These are phyloP conservation scores for Drosophila ohnishii DNA, from an alignment of 1,140 invertebrate species.

Conservation along the genomic window DNA sequence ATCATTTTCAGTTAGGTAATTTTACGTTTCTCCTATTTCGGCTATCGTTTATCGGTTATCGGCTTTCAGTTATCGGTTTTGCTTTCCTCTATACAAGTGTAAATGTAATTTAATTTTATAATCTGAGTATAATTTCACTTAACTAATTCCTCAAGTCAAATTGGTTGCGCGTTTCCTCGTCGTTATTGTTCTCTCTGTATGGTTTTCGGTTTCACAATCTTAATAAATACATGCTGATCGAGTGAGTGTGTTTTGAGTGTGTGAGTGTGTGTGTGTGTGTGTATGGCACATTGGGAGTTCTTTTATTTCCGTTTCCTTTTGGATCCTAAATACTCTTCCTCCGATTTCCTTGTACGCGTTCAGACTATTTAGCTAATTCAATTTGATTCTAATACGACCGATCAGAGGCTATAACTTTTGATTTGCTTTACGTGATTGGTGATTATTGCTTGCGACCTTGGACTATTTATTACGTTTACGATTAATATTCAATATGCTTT, in stretches of 20 bases:
- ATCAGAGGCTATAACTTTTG: constrained; percentile 47
- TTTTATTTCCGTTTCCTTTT: constrained; percentile 7
- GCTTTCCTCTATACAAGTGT: constrained; percentile 31
- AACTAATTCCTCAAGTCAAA: constrained; percentile 47
- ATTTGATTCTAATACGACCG: constrained; percentile 30
- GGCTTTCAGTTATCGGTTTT: constrained; percentile 21
- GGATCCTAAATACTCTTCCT: constrained; percentile 2
- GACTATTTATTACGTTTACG: constrained; percentile 45
- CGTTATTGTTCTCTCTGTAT: constrained; percentile 57
- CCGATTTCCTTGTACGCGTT: constrained; percentile 47
- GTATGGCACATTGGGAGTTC: constrained; percentile 70
- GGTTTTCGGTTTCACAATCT: constrained; percentile 40
- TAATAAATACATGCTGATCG: constrained; percentile 32
- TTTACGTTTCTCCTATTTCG: constrained; percentile 33
- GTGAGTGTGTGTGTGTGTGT: constrained; percentile 34
- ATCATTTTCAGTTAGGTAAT: constrained; percentile 1
- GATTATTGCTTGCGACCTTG: constrained; percentile 55
- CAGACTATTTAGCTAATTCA: constrained; percentile 47
- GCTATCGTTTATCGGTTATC: constrained; percentile 18
- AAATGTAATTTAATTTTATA: constrained; percentile 47
- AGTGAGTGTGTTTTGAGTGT: constrained; percentile 6
- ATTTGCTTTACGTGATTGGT: constrained; percentile 40
- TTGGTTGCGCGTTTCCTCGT: constrained; percentile 36
- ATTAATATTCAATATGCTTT: constrained; percentile 25
- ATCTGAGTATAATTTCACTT: constrained; percentile 51